These are phyloP conservation scores for Chrysochloris asiatica DNA, from an alignment of 2,113 vertebrate species.

Conservation along the genomic window DNA sequence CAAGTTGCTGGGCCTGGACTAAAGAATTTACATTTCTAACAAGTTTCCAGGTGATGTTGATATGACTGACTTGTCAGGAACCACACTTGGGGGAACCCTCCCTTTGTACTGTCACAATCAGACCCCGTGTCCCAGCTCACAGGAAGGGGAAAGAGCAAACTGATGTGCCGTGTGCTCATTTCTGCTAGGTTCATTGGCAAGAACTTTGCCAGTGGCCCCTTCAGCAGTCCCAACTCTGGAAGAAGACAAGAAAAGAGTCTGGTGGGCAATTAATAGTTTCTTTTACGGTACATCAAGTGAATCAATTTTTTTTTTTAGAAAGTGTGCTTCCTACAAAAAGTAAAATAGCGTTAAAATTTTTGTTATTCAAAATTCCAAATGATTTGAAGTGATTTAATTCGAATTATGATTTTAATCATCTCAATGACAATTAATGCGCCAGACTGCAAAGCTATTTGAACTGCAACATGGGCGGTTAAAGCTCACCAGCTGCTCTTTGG, in stretches of 20 bases:
- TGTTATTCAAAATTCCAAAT: slow-evolving; percentile 37
- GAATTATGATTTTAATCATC: slow-evolving; percentile 55
- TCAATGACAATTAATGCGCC: no score
- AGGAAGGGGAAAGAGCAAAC: not conserved
- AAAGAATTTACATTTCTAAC: not conserved
- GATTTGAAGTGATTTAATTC: not conserved
- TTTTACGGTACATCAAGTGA: not conserved
- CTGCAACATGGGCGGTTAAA: no score
- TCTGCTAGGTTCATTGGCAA: not conserved
- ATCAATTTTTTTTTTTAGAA: slow-evolving; percentile 24
- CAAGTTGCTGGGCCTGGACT: not conserved
- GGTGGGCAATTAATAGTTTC: not conserved
- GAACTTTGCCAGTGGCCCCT: no score
- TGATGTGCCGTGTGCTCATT: not conserved
- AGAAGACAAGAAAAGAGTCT: not conserved
- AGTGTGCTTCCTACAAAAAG: not conserved
- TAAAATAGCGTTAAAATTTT: not conserved
- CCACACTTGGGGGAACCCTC: not conserved
- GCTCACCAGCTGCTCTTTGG: no score
- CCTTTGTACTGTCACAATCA: not conserved
- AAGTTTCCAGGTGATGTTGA: not conserved
- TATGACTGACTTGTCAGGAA: not conserved
- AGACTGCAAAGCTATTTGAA: no score
- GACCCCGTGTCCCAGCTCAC: not conserved
- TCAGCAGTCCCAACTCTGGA: not conserved